Percentiles rank a stretch among this genome's conserved stretches.
Conservation (phyloP, 2,888 invertebrate species). For the Actias luna region DNA sequence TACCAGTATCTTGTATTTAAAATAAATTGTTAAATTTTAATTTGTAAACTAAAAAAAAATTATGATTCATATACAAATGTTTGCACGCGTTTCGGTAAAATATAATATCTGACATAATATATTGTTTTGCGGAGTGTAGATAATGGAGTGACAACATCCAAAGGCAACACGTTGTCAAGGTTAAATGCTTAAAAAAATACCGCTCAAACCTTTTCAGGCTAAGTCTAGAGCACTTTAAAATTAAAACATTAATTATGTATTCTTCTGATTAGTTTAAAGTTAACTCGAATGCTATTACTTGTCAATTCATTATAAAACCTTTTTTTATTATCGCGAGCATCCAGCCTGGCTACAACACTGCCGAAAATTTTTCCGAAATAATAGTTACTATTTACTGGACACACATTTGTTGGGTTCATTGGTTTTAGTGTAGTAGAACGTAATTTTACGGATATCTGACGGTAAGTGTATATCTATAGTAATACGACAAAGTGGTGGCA, state of each 20-base stretch:
- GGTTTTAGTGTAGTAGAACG: not conserved
- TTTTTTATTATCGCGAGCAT: constrained; percentile 13
- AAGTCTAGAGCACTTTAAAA: not conserved
- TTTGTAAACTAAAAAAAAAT: too few species aligned
- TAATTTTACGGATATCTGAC: not conserved
- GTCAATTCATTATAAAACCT: not conserved
- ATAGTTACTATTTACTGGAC: not conserved
- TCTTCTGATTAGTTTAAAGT: not conserved
- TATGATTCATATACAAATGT: too few species aligned
- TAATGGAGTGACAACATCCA: too few species aligned
- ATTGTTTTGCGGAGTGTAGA: too few species aligned
- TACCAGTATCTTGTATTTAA: too few species aligned
- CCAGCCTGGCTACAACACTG: constrained; percentile 15
- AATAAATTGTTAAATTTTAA: too few species aligned
- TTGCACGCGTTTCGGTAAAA: too few species aligned
- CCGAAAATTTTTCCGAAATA: constrained; percentile 18
- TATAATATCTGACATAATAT: too few species aligned
- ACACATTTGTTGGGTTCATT: not conserved
- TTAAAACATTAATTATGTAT: not conserved
- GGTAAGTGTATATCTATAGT: not conserved
- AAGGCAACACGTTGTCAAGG: too few species aligned
- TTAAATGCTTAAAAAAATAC: too few species aligned
- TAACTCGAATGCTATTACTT: not conserved
- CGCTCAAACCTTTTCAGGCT: too few species aligned
- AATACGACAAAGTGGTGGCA: too few species aligned